Conservation (phyloP, 2,888 invertebrate genomes). For the Cabera pusaria region DNA sequence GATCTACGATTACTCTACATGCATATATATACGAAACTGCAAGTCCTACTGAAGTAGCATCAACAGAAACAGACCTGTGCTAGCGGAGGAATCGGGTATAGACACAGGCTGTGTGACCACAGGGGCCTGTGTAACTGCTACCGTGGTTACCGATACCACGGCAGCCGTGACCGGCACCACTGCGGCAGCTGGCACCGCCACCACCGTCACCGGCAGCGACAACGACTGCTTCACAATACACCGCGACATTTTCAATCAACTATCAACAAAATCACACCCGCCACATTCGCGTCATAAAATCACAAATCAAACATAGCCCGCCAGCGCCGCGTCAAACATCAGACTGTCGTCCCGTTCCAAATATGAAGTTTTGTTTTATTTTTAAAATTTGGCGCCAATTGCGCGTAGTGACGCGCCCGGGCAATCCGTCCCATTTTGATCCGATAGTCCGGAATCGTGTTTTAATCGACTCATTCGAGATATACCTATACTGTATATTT, state of each 20-base stretch:
- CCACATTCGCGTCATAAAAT: constrained; percentile 50
- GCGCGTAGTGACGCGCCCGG: constrained; percentile 59
- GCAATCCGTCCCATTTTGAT: constrained; percentile 45
- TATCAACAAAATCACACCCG: constrained; percentile 47
- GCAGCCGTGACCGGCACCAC: constrained; percentile 41
- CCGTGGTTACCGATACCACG: no score
- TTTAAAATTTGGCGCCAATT: constrained; percentile 81
- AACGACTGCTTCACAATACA: constrained; percentile 77
- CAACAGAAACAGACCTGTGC: constrained; percentile 55
- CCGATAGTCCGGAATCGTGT: constrained; percentile 34
- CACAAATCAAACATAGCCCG: constrained; percentile 35
- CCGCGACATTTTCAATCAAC: constrained; percentile 67
- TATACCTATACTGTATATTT: no score
- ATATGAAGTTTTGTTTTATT: constrained; percentile 78
- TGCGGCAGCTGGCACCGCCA: constrained; percentile 36
- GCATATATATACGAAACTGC: no score
- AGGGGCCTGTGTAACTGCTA: constrained; percentile 39
- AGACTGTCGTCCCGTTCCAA: constrained; percentile 78
- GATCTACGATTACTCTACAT: no score
- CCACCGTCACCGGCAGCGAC: constrained; percentile 49
- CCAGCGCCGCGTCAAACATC: constrained; percentile 69
- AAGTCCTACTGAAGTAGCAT: no score
- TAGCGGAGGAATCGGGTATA: constrained; percentile 41
- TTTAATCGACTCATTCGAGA: no score
- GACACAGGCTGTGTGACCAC: constrained; percentile 37